These are phyloP conservation scores for Oxycera nigricornis DNA, from an alignment of 2,888 invertebrate species.

Conservation along the genomic window DNA sequence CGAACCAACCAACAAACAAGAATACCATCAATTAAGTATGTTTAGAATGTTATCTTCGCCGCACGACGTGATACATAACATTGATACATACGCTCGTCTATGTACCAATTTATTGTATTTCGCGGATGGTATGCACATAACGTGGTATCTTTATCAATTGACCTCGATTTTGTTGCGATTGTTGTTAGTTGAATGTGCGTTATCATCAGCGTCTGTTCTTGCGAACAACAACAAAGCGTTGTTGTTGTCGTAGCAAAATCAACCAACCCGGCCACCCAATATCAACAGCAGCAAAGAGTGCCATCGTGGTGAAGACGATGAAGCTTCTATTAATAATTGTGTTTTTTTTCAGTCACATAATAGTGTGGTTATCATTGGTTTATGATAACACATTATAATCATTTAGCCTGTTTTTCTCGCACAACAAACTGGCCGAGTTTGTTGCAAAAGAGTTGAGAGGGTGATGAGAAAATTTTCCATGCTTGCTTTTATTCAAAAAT, in stretches of 20 bases:
- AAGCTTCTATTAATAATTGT: no score
- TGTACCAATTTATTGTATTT: background rate
- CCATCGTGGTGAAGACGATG: no score
- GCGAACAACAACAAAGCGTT: background rate
- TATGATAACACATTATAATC: background rate
- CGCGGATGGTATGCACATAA: background rate
- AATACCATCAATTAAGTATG: background rate
- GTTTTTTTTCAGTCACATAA: no score
- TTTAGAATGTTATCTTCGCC: background rate
- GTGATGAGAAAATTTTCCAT: no score
- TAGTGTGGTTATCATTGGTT: no score
- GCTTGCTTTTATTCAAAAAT: no score
- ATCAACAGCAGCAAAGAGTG: no score
- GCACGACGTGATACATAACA: no score
- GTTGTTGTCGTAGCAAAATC: no score
- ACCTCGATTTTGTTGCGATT: slow-evolving; percentile 35
- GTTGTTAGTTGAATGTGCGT: slow-evolving; percentile 18
- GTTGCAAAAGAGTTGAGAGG: no score
- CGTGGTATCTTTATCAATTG: slow-evolving; percentile 17
- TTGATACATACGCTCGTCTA: background rate
- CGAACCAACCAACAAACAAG: background rate
- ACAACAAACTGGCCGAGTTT: background rate
- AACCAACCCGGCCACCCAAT: no score
- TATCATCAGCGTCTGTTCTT: slow-evolving; percentile 1
- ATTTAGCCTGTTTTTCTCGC: background rate